Percentiles rank a stretch among this genome's conserved stretches.
Evolutionary conservation across 1,140 invertebrate species (phyloP).

Genomic region (Lucilia sericata): DNA sequence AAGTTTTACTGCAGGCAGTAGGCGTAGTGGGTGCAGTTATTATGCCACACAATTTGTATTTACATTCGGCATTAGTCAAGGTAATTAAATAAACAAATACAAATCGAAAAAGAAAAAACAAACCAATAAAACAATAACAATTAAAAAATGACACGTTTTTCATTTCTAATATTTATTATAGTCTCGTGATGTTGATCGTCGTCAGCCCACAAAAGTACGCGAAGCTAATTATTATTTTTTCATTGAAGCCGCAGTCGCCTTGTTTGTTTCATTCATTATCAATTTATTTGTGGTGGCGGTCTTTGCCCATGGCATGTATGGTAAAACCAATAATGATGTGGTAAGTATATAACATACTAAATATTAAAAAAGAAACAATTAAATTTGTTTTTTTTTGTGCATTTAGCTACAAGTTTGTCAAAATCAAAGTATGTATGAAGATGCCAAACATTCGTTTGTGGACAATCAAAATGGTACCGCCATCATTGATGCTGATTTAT

Average conservation of each 20-base stretch:
- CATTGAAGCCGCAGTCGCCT: conserved; percentile 84
- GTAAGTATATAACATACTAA: conserved; percentile 69
- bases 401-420: conserved; percentile 60
- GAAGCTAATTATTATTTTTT: conserved; percentile 94
- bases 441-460: conserved; percentile 59
- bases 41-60: conserved; percentile 96
- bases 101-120: background rate
- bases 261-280: conserved; percentile 89
- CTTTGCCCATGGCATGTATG: conserved; percentile 86
- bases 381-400: background rate
- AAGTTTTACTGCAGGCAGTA: conserved; percentile 84
- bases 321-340: conserved; percentile 78
- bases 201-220: conserved; percentile 74
- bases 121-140: background rate
- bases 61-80: conserved; percentile 94
- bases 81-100: conserved; percentile 69
- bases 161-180: conserved; percentile 57
- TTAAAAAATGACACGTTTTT: background rate
- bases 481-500: conserved; percentile 81
- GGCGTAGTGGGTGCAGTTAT: conserved; percentile 94
- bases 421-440: conserved; percentile 62
- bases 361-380: background rate
- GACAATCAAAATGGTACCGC: conserved; percentile 65
- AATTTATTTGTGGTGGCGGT: conserved; percentile 92
- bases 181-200: conserved; percentile 86